phyloP scores from a whole-genome alignment of 2,888 invertebrate species.

The Molanna angustata region DNA sequence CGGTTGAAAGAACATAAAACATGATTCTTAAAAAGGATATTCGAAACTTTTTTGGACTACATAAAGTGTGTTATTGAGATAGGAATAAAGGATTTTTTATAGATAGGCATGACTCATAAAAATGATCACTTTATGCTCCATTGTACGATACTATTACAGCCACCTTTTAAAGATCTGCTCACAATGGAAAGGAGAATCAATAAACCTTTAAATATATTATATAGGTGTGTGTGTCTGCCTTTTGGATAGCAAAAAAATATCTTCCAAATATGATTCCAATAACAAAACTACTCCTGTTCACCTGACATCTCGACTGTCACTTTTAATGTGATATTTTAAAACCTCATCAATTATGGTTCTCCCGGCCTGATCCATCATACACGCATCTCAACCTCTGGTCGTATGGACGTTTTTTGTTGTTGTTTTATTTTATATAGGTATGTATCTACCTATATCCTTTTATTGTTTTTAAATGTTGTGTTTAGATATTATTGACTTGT shows the following conservation, averaged over 20 bases:
- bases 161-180: conserved; percentile 4
- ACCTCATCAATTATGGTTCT: conserved; percentile 31
- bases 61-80: too few species aligned
- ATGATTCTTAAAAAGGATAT: too few species aligned
- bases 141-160: conserved; percentile 5
- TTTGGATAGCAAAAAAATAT: conserved; percentile 9
- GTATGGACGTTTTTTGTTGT: conserved; percentile 13
- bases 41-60: too few species aligned
- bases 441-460: too few species aligned
- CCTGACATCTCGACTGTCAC: conserved; percentile 28
- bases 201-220: background rate
- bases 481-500: too few species aligned
- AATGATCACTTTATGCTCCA: conserved; percentile 4
- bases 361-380: conserved; percentile 24
- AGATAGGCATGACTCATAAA: too few species aligned
- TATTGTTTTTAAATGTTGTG: too few species aligned
- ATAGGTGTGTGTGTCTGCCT: conserved; percentile 4
- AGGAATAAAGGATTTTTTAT: too few species aligned
- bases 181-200: conserved; percentile 4
- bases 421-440: background rate
- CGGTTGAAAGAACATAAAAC: too few species aligned
- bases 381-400: conserved; percentile 4
- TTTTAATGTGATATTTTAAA: conserved; percentile 30
- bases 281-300: conserved; percentile 32
- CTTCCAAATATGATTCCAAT: conserved; percentile 26